Percentiles rank a stretch among this genome's conserved stretches.
Evolutionary conservation across 1,140 invertebrate species (phyloP).

Genomic region (Aphidius gifuensis): DNA sequence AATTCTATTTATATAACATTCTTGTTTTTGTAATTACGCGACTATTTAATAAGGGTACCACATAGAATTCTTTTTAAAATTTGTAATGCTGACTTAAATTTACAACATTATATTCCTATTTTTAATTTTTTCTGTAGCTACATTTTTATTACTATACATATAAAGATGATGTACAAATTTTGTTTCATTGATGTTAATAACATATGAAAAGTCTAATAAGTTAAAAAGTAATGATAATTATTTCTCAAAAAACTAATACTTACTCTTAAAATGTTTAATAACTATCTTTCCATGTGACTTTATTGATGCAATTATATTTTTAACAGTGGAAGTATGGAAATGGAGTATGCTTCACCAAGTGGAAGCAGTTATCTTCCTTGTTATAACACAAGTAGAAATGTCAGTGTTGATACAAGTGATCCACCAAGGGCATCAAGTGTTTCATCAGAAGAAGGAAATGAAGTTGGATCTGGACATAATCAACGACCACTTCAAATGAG

Average conservation of each 20-base stretch:
- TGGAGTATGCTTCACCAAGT: conserved; percentile 62
- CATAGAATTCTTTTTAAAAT: too few relatives aligned
- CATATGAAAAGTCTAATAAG: too few relatives aligned
- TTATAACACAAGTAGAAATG: conserved; percentile 54
- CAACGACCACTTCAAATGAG: conserved; percentile 47
- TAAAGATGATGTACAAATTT: too few relatives aligned
- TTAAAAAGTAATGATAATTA: too few relatives aligned
- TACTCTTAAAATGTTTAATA: too few relatives aligned
- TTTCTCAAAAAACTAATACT: too few relatives aligned
- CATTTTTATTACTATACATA: too few relatives aligned
- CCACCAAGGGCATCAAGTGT: conserved; percentile 59
- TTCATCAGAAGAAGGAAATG: conserved; percentile 59
- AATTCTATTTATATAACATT: conserved; percentile 7
- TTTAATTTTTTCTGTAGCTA: too few relatives aligned
- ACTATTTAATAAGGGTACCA: too few relatives aligned
- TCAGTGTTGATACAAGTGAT: conserved; percentile 58
- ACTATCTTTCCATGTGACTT: background rate
- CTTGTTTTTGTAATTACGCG: conserved; percentile 21
- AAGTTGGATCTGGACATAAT: conserved; percentile 43
- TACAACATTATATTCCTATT: too few relatives aligned
- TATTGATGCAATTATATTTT: background rate
- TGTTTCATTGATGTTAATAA: too few relatives aligned
- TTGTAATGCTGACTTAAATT: too few relatives aligned
- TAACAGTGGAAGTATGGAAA: conserved; percentile 70
- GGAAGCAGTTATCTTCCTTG: conserved; percentile 52